phyloP scores from a whole-genome alignment of 2,797 vertebrate species.

The Coccyzus lansbergi region DNA sequence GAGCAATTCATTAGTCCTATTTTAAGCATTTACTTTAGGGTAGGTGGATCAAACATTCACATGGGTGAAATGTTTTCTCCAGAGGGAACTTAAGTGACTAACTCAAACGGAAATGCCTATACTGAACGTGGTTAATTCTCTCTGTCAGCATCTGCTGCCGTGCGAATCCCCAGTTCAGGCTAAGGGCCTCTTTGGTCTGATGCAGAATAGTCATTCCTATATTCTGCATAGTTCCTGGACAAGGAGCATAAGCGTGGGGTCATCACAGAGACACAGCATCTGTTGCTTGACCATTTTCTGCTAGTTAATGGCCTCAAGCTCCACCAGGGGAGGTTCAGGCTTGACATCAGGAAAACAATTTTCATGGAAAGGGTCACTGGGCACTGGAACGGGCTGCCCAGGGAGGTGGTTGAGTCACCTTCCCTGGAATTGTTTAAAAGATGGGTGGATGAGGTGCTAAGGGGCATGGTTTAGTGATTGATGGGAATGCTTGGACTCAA shows the following conservation, averaged over 20 bases:
- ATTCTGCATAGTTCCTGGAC: not conserved
- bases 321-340: no score
- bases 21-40: constrained; percentile 35
- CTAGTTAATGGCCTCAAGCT: no score
- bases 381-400: no score
- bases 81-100: not conserved
- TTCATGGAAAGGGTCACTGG: no score
- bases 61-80: not conserved
- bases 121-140: not conserved
- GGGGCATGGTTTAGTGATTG: no score
- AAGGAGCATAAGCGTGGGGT: not conserved
- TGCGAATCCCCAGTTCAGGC: not conserved
- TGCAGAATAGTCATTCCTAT: not conserved
- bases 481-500: no score
- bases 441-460: no score
- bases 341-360: no score
- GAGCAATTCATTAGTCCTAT: not conserved
- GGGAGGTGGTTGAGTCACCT: no score
- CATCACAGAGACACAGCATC: not conserved
- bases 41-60: not conserved
- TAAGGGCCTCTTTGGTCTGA: not conserved
- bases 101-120: not conserved
- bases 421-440: no score
- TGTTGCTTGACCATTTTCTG: not conserved
- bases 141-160: not conserved